Evolutionary conservation across 2,888 invertebrate species (phyloP), one percentile per base, ranked within the genome.

Genomic region (Nomada fucata): DNA sequence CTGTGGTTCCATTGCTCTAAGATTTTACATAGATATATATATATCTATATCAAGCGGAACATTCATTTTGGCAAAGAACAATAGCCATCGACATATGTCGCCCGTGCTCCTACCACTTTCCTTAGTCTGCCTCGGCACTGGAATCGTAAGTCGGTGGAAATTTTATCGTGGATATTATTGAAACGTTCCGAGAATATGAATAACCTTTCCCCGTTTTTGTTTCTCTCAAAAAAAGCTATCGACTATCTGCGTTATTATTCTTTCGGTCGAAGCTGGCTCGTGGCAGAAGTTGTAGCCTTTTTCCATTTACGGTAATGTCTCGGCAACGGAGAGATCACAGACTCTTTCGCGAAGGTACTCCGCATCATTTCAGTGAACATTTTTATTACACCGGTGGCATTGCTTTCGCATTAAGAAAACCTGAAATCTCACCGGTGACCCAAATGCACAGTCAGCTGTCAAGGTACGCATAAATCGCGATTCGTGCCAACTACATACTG

Each of bases 261-360:
- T 15, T 11, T 20, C 7, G 2, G 3, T 18, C 10, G 9, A 44
- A 23, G 42, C 52, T 20, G 42, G 23, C n/a, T 68, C 71, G 81
- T 76, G 65, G 63, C 76, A 70, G 73, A 72, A 64, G 47, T 82
- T 76, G 77, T 68, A 71, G 79, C 65, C 67, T 81, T 87, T 57
- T 75, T 47, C 91, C 90, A 88, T 88, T 85, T 90, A 91, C 84
- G 91, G 91, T 74, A 65, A 67, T 80, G 85, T 75, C 79, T 79
- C 79, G 72, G 60, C 80, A 83, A 84, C 15, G 70, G 73, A 74
- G 47, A 81, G 68, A 50, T 29, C 72, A 1, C 89, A 71, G 82
- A 80, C 68, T 23, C 20, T 10, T 59, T 26, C n/a, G 80, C 85
- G 85, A 87, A 88, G 86, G 84, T 80, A 85, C 82, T 82, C 85